phyloP scores from a whole-genome alignment of 2,797 vertebrate genomes.

The Vultur gryphus region DNA sequence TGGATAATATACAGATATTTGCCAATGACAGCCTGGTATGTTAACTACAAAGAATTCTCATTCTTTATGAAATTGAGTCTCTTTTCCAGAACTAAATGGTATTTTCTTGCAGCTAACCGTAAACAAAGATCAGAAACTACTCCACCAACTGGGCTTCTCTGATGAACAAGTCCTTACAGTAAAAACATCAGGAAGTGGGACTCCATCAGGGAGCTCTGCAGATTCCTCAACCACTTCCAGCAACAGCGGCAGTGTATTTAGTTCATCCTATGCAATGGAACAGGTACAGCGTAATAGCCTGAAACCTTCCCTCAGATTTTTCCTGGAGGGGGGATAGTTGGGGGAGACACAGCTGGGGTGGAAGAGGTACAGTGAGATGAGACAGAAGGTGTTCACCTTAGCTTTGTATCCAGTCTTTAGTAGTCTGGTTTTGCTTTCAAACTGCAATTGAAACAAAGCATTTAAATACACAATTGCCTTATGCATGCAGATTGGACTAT shows the following conservation, averaged over 20 bases:
- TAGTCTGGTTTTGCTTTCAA: not conserved
- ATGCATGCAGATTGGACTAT: not conserved
- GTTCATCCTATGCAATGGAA: slow-evolving; percentile 94
- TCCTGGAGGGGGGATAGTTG: not conserved
- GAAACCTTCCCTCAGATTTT: not conserved
- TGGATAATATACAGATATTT: slow-evolving; percentile 98
- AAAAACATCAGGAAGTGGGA: slow-evolving; percentile 94
- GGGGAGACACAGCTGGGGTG: not conserved
- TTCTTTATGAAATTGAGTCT: not conserved
- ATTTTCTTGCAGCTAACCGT: slow-evolving; percentile 86
- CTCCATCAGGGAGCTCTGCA: slow-evolving; percentile 92
- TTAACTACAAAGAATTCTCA: not conserved
- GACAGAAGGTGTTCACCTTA: not conserved
- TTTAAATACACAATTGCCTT: not conserved
- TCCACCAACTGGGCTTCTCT: slow-evolving; percentile 94
- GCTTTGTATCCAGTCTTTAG: not conserved
- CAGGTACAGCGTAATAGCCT: slow-evolving; percentile 78
- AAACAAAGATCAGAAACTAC: slow-evolving; percentile 97
- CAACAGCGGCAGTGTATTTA: slow-evolving; percentile 86
- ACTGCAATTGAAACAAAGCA: not conserved
- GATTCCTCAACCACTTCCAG: slow-evolving; percentile 90
- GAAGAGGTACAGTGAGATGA: not conserved
- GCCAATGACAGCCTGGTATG: slow-evolving; percentile 97
- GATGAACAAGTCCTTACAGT: slow-evolving; percentile 95
- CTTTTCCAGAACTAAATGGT: not conserved